Base-by-base conservation (phyloP, 2,888 invertebrate genomes). In the Parthenolecanium corni region DNA sequence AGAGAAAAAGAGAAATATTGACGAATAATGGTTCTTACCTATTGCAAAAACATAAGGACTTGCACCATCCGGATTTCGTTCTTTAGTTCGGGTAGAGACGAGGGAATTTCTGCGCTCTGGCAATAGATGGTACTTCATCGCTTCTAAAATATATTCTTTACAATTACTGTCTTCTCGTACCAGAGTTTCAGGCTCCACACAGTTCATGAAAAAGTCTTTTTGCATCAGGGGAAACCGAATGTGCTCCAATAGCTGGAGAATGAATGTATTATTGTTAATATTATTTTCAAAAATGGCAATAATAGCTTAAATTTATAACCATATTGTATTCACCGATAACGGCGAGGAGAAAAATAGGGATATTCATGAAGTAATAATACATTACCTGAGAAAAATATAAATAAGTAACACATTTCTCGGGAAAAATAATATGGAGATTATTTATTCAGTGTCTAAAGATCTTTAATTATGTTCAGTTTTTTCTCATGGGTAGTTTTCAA, bases 121-220 rank as follows among this genome's bases (percentile, higher is more conserved):
- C 57, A 82, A 75, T 64, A 84, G 71, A 71, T 84, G 84, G 70
- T 84, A 84, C 67, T 82, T 78, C 82, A 84, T 83, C 2, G 84
- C 84, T 73, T 84, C 83, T 64, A 83, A 72, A 38, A 83, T 73
- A 12, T 83, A 72, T 68, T 83, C 82, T 68, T 82, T 79, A 69
- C 83, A 83, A 67, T 80, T 80, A 11, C 77, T 73, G 67, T 81
- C 80, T 61, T 81, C 81, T n/a, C 81, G 74, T 52, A 85, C 80
- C 18, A 84, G 71, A 2, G 78, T 74, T 71, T 85, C 84, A 49
- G 80, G 77, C 69, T 84, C 83, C 6, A 85, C 84, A 65, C 80
- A 75, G 6, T 79, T 80, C 79, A 84, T 81, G 23, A 84, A 74
- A 70, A 83, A 84, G 68, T 83, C 82, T 36, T 83, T 75, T 64